phyloP scores from a whole-genome alignment of 1,140 invertebrate species.

The Brachionus sp. region DNA sequence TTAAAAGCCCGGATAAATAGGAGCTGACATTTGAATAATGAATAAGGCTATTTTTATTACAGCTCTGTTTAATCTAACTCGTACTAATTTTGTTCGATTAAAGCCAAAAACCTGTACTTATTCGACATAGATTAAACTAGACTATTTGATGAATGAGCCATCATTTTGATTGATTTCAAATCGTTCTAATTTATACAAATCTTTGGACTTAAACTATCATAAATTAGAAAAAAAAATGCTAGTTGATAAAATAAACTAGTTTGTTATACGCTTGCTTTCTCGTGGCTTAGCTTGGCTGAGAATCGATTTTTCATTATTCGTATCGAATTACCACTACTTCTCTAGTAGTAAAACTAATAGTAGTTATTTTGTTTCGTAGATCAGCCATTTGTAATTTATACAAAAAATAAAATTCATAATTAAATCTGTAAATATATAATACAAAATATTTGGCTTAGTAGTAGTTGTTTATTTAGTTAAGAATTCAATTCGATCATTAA shows the following conservation, averaged over 20 bases:
- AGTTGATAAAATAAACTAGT: neutral
- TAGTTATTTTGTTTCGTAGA: neutral
- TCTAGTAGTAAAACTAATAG: neutral
- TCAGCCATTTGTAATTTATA: conserved; percentile 37
- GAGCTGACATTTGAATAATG: neutral
- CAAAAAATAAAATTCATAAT: conserved; percentile 6
- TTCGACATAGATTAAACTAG: neutral
- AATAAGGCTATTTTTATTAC: neutral
- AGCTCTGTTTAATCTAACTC: neutral
- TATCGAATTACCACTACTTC: neutral
- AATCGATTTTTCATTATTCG: neutral
- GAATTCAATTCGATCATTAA: neutral
- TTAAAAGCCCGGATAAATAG: neutral
- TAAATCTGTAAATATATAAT: conserved; percentile 20
- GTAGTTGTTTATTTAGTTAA: neutral
- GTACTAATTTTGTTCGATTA: neutral
- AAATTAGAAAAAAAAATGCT: neutral
- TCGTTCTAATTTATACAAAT: conserved; percentile 6
- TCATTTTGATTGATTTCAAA: neutral
- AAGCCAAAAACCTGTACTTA: neutral
- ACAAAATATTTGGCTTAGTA: conserved; percentile 11
- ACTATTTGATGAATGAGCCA: neutral
- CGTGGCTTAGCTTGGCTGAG: neutral
- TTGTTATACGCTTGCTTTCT: neutral
- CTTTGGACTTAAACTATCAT: neutral